phyloP scores from a whole-genome alignment of 2,113 vertebrate species.

The Eclectus roratus region DNA sequence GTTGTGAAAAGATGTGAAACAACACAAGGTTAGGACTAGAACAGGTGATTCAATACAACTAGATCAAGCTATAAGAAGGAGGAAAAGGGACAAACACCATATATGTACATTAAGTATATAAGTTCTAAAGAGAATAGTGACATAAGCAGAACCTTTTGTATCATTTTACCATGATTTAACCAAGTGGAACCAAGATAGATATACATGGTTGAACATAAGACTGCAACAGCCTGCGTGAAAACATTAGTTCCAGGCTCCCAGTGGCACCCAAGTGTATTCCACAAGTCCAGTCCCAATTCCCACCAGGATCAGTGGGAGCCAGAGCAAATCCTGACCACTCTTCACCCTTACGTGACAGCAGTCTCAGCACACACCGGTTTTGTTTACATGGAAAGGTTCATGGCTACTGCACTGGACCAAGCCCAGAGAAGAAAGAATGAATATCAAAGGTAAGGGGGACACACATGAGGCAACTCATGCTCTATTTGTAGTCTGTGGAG shows the following conservation, averaged over 20 bases:
- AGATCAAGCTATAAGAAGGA: background rate
- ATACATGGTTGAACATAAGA: background rate
- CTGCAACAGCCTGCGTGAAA: background rate
- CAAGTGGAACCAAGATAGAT: background rate
- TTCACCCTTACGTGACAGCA: background rate
- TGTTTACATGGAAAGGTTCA: slow-evolving; percentile 25
- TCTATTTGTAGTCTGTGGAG: background rate
- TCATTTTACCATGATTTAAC: background rate
- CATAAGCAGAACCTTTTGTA: background rate
- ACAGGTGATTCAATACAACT: background rate
- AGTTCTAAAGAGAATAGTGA: background rate
- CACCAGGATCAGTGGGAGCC: background rate
- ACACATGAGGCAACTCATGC: background rate
- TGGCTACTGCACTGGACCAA: background rate
- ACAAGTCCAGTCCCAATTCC: background rate
- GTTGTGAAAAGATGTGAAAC: background rate
- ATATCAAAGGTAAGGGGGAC: background rate
- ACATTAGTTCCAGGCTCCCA: background rate
- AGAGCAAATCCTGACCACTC: background rate
- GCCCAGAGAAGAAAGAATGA: background rate
- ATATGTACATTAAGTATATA: background rate
- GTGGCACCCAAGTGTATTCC: background rate
- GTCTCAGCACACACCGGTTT: background rate
- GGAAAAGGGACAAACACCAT: background rate
- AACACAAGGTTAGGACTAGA: background rate